A percentile compares a stretch with the other conserved stretches of the same genome.
Evolutionary conservation across 2,888 invertebrate species (phyloP).

Genomic region (Drosophila fulvimacula): DNA sequence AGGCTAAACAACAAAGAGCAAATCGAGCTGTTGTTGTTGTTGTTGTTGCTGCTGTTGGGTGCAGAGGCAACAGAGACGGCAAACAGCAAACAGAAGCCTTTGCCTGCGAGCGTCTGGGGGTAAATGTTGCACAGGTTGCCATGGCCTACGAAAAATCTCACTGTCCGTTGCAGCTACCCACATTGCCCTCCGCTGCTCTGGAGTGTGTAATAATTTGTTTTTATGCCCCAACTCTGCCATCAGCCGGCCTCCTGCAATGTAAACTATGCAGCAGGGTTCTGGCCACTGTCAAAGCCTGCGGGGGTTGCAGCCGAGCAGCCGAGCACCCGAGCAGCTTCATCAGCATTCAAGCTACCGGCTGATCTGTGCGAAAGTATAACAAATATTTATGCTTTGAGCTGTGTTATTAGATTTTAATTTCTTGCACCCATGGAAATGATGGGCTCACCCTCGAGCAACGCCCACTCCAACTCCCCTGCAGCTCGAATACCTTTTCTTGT

Average conservation of each 20-base stretch:
- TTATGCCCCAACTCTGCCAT: slow-evolving; percentile 41
- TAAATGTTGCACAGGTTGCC: slow-evolving; percentile 76
- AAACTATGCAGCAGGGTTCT: slow-evolving; percentile 50
- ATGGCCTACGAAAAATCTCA: slow-evolving; percentile 65
- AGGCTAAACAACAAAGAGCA: slow-evolving; percentile 65
- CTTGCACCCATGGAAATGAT: slow-evolving; percentile 72
- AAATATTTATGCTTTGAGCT: slow-evolving; percentile 79
- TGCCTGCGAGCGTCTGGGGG: slow-evolving; percentile 41
- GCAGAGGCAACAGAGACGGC: slow-evolving; percentile 37
- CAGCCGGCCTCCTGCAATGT: background rate
- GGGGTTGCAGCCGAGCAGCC: slow-evolving; percentile 24
- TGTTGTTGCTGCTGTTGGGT: slow-evolving; percentile 35
- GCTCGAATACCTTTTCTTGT: background rate
- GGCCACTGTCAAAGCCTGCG: slow-evolving; percentile 20
- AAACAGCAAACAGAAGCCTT: slow-evolving; percentile 59
- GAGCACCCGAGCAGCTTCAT: slow-evolving; percentile 42
- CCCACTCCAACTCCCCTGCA: background rate
- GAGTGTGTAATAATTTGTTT: slow-evolving; percentile 76
- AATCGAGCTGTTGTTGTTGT: slow-evolving; percentile 40
- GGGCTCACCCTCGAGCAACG: slow-evolving; percentile 52
- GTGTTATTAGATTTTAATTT: slow-evolving; percentile 80
- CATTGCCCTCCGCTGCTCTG: slow-evolving; percentile 7
- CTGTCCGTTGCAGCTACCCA: slow-evolving; percentile 60
- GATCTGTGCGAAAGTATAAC: slow-evolving; percentile 68
- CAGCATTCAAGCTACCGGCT: slow-evolving; percentile 53